Evolutionary conservation across 2,888 invertebrate species (phyloP).

Genomic region (Scelioninae gen. 1): DNA sequence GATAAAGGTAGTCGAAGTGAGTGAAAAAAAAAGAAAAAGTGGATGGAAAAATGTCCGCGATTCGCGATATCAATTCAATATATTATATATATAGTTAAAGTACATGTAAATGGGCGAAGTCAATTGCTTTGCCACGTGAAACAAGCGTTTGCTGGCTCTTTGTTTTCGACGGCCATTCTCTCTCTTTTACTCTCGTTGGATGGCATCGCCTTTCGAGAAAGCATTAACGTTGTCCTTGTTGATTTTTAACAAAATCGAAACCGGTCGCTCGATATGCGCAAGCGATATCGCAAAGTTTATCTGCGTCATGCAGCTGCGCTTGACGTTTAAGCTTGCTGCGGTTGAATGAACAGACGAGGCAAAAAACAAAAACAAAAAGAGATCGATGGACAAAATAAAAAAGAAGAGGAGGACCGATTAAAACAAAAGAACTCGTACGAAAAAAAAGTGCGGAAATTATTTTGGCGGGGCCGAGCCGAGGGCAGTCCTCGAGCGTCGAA

Average conservation of each 20-base stretch:
- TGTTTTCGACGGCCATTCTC: constrained; percentile 46
- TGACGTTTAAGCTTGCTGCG: constrained; percentile 71
- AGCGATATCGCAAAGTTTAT: constrained; percentile 71
- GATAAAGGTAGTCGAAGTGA: not conserved
- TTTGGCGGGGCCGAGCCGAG: constrained; percentile 29
- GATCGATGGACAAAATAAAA: constrained; percentile 37
- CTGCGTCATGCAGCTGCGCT: constrained; percentile 71
- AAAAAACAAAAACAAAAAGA: constrained; percentile 63
- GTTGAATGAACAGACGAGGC: constrained; percentile 71
- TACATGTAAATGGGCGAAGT: constrained; percentile 63
- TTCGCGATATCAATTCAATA: constrained; percentile 51
- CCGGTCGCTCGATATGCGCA: constrained; percentile 70
- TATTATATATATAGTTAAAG: constrained; percentile 39
- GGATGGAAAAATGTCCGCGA: constrained; percentile 11
- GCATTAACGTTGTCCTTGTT: constrained; percentile 70
- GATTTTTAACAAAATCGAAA: constrained; percentile 69
- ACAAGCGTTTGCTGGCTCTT: constrained; percentile 58
- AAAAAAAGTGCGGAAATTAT: constrained; percentile 55
- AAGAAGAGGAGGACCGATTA: constrained; percentile 33
- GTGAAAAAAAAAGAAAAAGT: not conserved
- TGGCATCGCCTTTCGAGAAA: constrained; percentile 68
- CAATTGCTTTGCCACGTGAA: constrained; percentile 66
- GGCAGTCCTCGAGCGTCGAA: too few species aligned
- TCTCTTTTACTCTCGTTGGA: constrained; percentile 64
- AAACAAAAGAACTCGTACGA: constrained; percentile 51